Evolutionary conservation across 2,888 invertebrate genomes (phyloP).

Genomic region (Dascillus cervinus): DNA sequence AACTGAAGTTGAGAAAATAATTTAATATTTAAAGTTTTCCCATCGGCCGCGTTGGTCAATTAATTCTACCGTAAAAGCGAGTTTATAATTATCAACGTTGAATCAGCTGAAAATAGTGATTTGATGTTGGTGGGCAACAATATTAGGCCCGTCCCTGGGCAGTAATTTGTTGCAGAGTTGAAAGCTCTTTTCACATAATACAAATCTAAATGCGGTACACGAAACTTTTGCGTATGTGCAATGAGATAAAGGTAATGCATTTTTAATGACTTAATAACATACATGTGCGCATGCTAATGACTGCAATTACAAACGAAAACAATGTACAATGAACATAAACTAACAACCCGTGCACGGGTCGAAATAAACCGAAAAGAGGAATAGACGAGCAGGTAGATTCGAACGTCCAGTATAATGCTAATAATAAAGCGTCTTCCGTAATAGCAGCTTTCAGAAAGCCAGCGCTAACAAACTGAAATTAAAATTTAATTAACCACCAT

Average conservation of each 20-base stretch:
- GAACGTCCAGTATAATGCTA: slow-evolving; percentile 6
- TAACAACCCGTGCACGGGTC: slow-evolving; percentile 1
- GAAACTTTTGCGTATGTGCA: slow-evolving; percentile 8
- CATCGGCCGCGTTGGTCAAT: too few species aligned
- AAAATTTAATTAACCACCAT: slow-evolving; percentile 43
- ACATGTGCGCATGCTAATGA: slow-evolving; percentile 20
- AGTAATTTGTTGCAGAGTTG: too few species aligned
- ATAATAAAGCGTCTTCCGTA: slow-evolving; percentile 22
- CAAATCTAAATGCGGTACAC: slow-evolving; percentile 5
- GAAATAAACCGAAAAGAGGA: neutral
- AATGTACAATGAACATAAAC: neutral
- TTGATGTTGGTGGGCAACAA: too few species aligned
- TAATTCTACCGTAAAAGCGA: too few species aligned
- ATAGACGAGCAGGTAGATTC: slow-evolving; percentile 3
- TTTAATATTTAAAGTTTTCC: too few species aligned
- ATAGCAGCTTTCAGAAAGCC: slow-evolving; percentile 22
- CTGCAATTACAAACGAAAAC: slow-evolving; percentile 17
- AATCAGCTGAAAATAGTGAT: too few species aligned
- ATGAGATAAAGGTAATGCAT: slow-evolving; percentile 20
- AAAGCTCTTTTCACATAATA: too few species aligned
- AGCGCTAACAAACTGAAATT: slow-evolving; percentile 35
- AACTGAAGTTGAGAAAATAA: too few species aligned
- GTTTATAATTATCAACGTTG: too few species aligned
- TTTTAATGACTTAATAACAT: slow-evolving; percentile 23
- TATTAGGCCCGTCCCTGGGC: too few species aligned